Percentiles rank a stretch among this genome's conserved stretches.
These are phyloP conservation scores for Pantherophis vulpinus DNA, from an alignment of 2,797 vertebrate genomes.

Conservation along the genomic window DNA sequence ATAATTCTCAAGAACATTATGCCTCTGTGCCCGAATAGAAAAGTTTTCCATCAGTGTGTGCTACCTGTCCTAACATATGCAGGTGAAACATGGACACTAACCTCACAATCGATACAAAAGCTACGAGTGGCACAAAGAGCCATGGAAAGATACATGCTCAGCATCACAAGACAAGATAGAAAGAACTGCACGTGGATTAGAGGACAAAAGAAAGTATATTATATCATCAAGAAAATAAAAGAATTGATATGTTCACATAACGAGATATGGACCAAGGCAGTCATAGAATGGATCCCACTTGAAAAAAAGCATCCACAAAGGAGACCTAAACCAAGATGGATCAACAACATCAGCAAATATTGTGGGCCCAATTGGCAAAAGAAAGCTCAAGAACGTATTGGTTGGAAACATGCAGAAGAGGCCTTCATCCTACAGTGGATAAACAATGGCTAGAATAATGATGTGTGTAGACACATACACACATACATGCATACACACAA, in stretches of 20 bases:
- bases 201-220: background rate
- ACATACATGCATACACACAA: background rate
- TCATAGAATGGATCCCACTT: too few relatives aligned
- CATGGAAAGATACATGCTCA: background rate
- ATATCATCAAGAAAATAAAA: background rate
- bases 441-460: too few relatives aligned
- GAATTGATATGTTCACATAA: background rate
- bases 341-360: too few relatives aligned
- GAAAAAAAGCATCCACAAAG: too few relatives aligned
- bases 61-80: background rate
- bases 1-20: background rate
- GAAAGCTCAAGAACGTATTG: too few relatives aligned
- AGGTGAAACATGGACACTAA: background rate
- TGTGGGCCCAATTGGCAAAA: too few relatives aligned
- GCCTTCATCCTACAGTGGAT: too few relatives aligned
- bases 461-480: background rate
- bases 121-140: background rate
- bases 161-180: background rate
- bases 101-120: background rate
- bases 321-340: too few relatives aligned
- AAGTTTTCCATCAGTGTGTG: background rate
- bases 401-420: too few relatives aligned
- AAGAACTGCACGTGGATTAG: background rate
- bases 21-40: background rate
- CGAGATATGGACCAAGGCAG: too few relatives aligned